Conservation (phyloP, 2,113 vertebrate species). For the Grammomys surdaster region DNA sequence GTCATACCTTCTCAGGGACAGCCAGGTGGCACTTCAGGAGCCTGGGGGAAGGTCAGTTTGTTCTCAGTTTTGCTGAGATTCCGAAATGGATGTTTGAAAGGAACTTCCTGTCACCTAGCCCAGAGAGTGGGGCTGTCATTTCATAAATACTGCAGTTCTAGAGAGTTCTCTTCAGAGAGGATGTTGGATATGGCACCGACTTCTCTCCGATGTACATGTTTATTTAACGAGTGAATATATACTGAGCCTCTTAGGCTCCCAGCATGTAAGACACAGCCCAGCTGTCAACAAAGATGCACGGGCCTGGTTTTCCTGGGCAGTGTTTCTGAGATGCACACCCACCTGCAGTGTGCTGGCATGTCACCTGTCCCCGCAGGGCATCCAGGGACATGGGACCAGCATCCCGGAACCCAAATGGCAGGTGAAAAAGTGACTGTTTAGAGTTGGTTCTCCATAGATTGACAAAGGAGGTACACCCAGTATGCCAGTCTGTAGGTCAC, state of each 20-base stretch:
- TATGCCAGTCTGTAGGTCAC: fast-evolving
- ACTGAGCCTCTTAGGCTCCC: not conserved
- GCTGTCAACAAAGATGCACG: not conserved
- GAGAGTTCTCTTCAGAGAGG: not conserved
- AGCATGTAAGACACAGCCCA: not conserved
- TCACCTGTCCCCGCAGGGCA: fast-evolving
- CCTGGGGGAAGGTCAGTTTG: slow-evolving; percentile 53
- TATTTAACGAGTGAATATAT: not conserved
- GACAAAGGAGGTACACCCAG: fast-evolving
- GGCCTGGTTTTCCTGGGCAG: not conserved
- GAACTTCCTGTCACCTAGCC: not conserved
- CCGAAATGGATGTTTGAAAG: not conserved
- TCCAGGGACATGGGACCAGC: fast-evolving
- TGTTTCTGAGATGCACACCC: fast-evolving
- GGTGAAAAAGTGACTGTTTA: too few species aligned
- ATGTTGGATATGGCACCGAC: not conserved
- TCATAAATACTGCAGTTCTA: not conserved
- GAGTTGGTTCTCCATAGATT: fast-evolving
- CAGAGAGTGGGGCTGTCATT: not conserved
- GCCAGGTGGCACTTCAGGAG: slow-evolving; percentile 39
- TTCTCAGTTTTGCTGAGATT: not conserved
- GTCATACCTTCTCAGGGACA: slow-evolving; percentile 42
- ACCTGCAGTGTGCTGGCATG: fast-evolving
- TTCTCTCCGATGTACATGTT: not conserved
- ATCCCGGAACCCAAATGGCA: not conserved